Evolutionary conservation across 2,113 vertebrate genomes (phyloP), one percentile per base, ranked within the genome.

Genomic region (Calyptomena viridis): DNA sequence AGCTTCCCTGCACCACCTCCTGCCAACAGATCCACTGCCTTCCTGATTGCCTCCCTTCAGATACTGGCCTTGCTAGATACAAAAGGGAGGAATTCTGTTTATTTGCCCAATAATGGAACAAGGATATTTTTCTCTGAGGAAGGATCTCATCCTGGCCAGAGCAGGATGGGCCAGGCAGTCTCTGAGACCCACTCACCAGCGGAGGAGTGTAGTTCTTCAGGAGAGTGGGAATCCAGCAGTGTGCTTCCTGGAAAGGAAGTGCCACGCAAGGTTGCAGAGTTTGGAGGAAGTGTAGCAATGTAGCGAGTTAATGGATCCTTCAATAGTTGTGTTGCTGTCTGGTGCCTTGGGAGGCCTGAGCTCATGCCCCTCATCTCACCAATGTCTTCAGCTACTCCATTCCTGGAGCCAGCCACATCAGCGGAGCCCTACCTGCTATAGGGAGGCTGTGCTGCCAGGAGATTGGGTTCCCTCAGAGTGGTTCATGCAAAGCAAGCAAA

Each of bases 341-440:
- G 0, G 9, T 44, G 64, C 40, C 73, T 84, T 75, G n/a, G 31
- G 53, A 89, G 27, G 15, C 60, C 64, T 53, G 42, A 92, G 35
- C 46, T 52, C 75, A 46, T 3, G 6, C 7, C 35, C 39, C 13
- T 52, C 3, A 1, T 47, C 19, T 71, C 64, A 60, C 23, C 0
- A 0, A 11, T 14, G 11, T 64, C 76, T 84, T 59, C 0, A 1
- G 35, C 27, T 39, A 44, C 73, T 33, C 30, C 4, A 1, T 42
- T 81, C 56, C 40, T 0, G 0, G 55, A 50, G 55, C 30, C 1
- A 8, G 62, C 28, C 2, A 0, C 0, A 5, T 39, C 27, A 30
- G 63, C 79, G 64, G 23, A 85, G 53, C 14, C 10, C 44, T 21
- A 39, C 0, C 3, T 76, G 88, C 47, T 46, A 11, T 21, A 27